Evolutionary conservation across 2,113 vertebrate genomes (phyloP).

Genomic region (Pygoscelis antarcticus): DNA sequence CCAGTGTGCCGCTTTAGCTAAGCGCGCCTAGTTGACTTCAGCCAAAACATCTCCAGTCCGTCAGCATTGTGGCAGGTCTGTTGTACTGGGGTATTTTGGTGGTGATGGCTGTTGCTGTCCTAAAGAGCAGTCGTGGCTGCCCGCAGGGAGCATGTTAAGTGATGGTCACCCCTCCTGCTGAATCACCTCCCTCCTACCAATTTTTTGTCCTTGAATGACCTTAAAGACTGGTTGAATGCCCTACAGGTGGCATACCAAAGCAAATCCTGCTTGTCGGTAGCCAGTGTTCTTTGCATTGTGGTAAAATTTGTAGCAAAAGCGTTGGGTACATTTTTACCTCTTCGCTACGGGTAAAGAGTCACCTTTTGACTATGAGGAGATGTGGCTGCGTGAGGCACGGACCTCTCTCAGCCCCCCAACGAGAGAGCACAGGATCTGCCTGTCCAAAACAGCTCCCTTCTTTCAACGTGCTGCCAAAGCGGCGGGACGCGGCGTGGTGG

Average conservation of each 20-base stretch:
- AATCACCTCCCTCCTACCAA: not conserved
- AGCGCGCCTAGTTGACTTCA: not conserved
- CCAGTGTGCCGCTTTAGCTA: not conserved
- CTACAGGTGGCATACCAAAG: not conserved
- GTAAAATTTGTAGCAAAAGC: not conserved
- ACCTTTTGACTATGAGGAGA: not conserved
- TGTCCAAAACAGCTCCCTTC: not conserved
- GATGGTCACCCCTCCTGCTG: not conserved
- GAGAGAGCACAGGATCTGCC: not conserved
- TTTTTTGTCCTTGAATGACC: not conserved
- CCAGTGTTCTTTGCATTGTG: not conserved
- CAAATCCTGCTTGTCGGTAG: not conserved
- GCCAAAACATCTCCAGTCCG: not conserved
- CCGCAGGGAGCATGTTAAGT: not conserved
- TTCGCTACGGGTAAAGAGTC: not conserved
- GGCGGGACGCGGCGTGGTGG: rapidly evolving
- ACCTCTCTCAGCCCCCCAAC: too few relatives aligned
- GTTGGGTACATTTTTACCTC: not conserved
- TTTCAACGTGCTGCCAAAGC: rapidly evolving
- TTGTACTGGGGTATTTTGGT: not conserved
- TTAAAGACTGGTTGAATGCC: not conserved
- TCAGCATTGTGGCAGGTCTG: not conserved
- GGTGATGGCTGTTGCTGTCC: not conserved
- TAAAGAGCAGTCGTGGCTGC: not conserved
- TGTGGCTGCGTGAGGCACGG: not conserved